Percentiles rank a stretch among this genome's conserved stretches.
Evolutionary conservation across 2,113 vertebrate genomes (phyloP).

Genomic region (Osmerus eperlanus): DNA sequence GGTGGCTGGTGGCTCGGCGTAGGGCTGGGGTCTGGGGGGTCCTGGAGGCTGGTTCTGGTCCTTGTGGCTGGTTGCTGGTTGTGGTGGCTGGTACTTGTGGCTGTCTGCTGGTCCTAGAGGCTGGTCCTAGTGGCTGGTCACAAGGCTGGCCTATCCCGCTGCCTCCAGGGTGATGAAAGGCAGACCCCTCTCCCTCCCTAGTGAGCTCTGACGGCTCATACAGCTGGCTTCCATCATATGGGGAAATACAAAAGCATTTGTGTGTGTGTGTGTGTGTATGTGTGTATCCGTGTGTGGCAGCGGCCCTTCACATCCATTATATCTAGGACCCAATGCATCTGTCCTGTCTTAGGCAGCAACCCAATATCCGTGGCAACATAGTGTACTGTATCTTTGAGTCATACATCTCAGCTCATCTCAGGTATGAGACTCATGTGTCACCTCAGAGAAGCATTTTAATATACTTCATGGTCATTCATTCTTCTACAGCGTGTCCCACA

Average conservation of each 20-base stretch:
- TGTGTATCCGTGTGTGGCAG: not conserved
- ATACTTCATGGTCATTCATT: too few species aligned
- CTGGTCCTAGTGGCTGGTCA: not conserved
- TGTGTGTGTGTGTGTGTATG: not conserved
- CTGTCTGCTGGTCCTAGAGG: too few species aligned
- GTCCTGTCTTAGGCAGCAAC: conserved; percentile 38
- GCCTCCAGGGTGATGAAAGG: conserved; percentile 23
- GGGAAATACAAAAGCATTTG: conserved; percentile 5
- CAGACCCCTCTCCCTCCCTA: conserved; percentile 26
- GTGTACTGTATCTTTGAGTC: conserved; percentile 21
- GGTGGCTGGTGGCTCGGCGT: not conserved
- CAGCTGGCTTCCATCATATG: conserved; percentile 54
- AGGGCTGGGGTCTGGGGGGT: not conserved
- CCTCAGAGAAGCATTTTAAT: not conserved
- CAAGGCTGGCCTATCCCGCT: conserved; percentile 8
- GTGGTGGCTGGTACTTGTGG: too few species aligned
- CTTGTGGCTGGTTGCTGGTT: too few species aligned
- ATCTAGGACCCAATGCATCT: conserved; percentile 38
- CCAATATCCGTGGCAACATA: conserved; percentile 39
- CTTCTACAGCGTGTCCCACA: too few species aligned
- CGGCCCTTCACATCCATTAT: conserved; percentile 11
- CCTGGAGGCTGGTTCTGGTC: too few species aligned
- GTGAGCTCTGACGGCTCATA: conserved; percentile 26
- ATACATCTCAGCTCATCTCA: conserved; percentile 16
- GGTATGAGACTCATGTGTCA: conserved; percentile 20